phyloP scores from a whole-genome alignment of 2,888 invertebrate genomes.

The Drosophila limbata region DNA sequence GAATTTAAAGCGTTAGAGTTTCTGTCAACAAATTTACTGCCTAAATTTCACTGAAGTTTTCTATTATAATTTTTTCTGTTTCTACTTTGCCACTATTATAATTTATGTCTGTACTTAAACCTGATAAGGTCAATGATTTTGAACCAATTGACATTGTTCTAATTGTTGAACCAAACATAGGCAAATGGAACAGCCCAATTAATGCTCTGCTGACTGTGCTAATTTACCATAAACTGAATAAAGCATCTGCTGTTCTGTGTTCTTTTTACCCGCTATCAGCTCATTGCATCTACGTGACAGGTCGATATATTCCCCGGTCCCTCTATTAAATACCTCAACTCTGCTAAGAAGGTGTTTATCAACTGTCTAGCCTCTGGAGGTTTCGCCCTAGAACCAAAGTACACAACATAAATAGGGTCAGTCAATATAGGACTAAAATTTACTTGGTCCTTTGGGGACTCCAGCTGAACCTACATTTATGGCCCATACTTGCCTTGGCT shows the following conservation, averaged over 20 bases:
- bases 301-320: constrained; percentile 9
- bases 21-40: background rate
- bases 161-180: constrained; percentile 13
- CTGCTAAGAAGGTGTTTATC: constrained; percentile 9
- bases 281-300: constrained; percentile 16
- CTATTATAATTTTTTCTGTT: background rate
- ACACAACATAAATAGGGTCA: constrained; percentile 15
- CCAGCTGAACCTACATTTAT: constrained; percentile 8
- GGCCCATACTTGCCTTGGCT: constrained; percentile 1
- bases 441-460: constrained; percentile 13
- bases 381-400: constrained; percentile 6
- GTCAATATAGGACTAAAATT: constrained; percentile 18
- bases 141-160: constrained; percentile 16
- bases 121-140: constrained; percentile 6
- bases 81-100: no score
- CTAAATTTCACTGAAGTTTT: background rate
- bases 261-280: constrained; percentile 2
- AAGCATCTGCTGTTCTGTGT: background rate
- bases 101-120: constrained; percentile 17
- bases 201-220: constrained; percentile 14
- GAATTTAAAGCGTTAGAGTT: background rate
- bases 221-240: constrained; percentile 23
- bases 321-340: constrained; percentile 8
- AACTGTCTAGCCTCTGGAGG: constrained; percentile 18
- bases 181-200: constrained; percentile 31